Percentiles rank a stretch among this genome's conserved stretches.
phyloP scores from a whole-genome alignment of 2,888 invertebrate species.

The Amblyteles armatorius region DNA sequence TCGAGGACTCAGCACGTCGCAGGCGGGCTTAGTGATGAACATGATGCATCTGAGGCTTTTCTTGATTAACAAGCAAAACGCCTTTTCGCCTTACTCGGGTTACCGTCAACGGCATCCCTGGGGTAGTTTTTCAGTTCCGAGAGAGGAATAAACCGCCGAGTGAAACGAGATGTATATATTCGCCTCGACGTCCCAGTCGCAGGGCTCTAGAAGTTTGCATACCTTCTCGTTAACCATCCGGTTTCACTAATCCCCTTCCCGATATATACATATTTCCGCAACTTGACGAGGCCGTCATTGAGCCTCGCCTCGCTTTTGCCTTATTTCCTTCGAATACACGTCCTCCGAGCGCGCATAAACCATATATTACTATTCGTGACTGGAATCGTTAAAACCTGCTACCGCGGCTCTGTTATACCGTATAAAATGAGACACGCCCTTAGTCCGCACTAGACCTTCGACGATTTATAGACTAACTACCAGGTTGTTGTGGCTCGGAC shows the following conservation, averaged over 20 bases:
- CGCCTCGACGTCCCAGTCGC: neutral
- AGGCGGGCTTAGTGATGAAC: neutral
- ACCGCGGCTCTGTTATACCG: neutral
- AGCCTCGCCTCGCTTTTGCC: constrained; percentile 36
- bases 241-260: constrained; percentile 9
- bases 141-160: neutral
- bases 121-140: constrained; percentile 23
- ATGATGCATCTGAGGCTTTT: neutral
- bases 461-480: constrained; percentile 34
- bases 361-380: constrained; percentile 50
- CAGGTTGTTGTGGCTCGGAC: neutral
- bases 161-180: neutral
- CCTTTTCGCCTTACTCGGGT: constrained; percentile 33
- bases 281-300: constrained; percentile 12
- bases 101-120: constrained; percentile 1
- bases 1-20: neutral
- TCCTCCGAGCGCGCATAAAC: neutral
- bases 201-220: constrained; percentile 22
- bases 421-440: constrained; percentile 53
- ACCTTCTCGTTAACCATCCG: constrained; percentile 30
- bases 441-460: neutral
- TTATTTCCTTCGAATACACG: neutral
- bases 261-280: constrained; percentile 22
- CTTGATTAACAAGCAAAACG: constrained; percentile 19
- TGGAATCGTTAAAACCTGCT: constrained; percentile 51